Percentiles rank a stretch among this genome's conserved stretches.
phyloP scores from a whole-genome alignment of 2,888 invertebrate genomes.

The Latrodectus hesperus region DNA sequence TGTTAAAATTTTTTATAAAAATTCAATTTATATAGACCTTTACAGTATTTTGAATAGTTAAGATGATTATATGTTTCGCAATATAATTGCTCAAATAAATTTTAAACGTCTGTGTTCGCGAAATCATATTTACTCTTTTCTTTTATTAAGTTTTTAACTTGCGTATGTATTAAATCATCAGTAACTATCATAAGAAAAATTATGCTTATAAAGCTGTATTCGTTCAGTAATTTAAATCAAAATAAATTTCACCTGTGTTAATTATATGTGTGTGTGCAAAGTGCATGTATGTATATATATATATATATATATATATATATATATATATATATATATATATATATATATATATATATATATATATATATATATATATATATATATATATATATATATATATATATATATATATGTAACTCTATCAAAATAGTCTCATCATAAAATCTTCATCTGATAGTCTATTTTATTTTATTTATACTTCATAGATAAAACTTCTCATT shows the following conservation, averaged over 20 bases:
- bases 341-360: conserved; percentile 8
- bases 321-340: conserved; percentile 8
- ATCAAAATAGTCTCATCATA: background rate
- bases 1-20: too few relatives aligned
- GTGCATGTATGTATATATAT: conserved; percentile 4
- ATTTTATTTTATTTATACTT: background rate
- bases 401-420: background rate
- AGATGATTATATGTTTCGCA: too few relatives aligned
- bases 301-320: conserved; percentile 8
- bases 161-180: too few relatives aligned
- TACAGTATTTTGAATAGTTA: too few relatives aligned
- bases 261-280: too few relatives aligned
- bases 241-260: too few relatives aligned
- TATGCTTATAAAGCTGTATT: too few relatives aligned
- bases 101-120: background rate
- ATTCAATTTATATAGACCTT: too few relatives aligned
- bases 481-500: too few relatives aligned
- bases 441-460: background rate
- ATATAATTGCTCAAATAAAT: background rate
- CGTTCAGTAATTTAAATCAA: too few relatives aligned
- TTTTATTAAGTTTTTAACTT: background rate
- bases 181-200: too few relatives aligned
- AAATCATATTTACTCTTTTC: background rate
- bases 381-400: conserved; percentile 6
- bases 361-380: conserved; percentile 8